These are phyloP conservation scores for Scophthalmus maximus DNA, from an alignment of 2,113 vertebrate species.

Conservation along the genomic window DNA sequence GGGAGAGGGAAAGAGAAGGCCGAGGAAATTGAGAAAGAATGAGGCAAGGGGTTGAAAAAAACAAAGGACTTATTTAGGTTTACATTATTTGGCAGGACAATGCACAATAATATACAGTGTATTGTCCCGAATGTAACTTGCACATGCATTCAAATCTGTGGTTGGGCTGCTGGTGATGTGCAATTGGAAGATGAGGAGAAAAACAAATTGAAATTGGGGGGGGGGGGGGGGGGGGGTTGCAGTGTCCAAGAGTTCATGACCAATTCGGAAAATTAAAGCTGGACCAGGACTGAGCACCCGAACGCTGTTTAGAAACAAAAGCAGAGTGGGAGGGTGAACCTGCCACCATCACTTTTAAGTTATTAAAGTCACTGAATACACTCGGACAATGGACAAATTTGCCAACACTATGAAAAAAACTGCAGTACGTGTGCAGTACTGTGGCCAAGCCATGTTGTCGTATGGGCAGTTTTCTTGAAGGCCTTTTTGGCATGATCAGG, in stretches of 20 bases:
- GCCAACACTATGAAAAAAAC: slow-evolving; percentile 61
- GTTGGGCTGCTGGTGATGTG: not conserved
- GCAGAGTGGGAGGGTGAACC: slow-evolving; percentile 43
- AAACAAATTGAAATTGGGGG: not conserved
- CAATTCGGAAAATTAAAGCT: slow-evolving; percentile 73
- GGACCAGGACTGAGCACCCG: slow-evolving; percentile 36
- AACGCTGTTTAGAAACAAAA: slow-evolving; percentile 61
- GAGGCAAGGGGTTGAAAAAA: not conserved
- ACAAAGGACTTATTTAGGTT: not conserved
- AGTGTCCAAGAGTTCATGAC: slow-evolving; percentile 58
- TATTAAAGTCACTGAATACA: slow-evolving; percentile 70
- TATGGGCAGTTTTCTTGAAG: slow-evolving; percentile 65
- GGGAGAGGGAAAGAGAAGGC: not conserved
- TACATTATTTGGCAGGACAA: not conserved
- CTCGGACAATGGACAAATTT: slow-evolving; percentile 62
- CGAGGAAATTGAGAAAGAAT: not conserved
- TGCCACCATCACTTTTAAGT: slow-evolving; percentile 63
- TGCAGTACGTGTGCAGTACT: slow-evolving; percentile 58
- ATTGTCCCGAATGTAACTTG: not conserved
- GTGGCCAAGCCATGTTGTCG: slow-evolving; percentile 67
- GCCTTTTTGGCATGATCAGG: slow-evolving; percentile 65
- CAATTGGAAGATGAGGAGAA: slow-evolving; percentile 28
- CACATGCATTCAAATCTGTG: not conserved
- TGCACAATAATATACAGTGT: too few relatives aligned
- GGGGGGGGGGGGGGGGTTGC: not conserved